Evolutionary conservation across 2,113 vertebrate genomes (phyloP), one percentile per base, ranked within the genome.

Genomic region (Pampusana beccarii): DNA sequence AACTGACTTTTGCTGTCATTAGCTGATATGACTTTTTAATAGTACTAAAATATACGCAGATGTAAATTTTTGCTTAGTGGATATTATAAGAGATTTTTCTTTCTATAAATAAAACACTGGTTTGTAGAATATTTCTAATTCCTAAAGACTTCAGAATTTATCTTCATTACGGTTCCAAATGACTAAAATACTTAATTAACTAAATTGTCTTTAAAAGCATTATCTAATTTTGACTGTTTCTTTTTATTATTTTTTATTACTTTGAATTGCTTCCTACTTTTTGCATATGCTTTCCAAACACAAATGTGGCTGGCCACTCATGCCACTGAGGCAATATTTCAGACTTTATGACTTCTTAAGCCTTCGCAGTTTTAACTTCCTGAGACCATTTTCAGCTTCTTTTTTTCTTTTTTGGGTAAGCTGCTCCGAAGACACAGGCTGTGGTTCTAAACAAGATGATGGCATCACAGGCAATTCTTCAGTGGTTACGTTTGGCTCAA

Each of bases 341-440:
- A 65, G 64, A 50, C 69, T 74, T 97, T 85, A 98, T 53, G 92
- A 96, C 93, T 98, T 97, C 96, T 98, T 98, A 82, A 95, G 92
- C 82, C 98, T 97, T 83, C 97, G 97, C 86, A 98, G 98, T 97
- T 98, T 98, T 46, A 98, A 98, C 92, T 97, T 98, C 97, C 98
- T 93, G 51, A 98, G 97, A 88, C 97, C 97, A 74, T 95, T 97
- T 88, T 97, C 70, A 69, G 58, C 94, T 94, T 97, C 97, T 98
- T 95, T 90, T 93, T 98, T 98, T 92, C 94, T 81, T 80, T 95
- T 91, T 61, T 88, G 86, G 71, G 69, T 64, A 50, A 64, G 72
- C 53, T 88, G 70, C 75, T 95, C 95, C 64, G 96, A 93, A 95
- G 96, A 91, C 97, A 95, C 90, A 34, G 97, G 96, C 95, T 96